phyloP scores from a whole-genome alignment of 2,888 invertebrate genomes.

The Drosophila nr. fundita region DNA sequence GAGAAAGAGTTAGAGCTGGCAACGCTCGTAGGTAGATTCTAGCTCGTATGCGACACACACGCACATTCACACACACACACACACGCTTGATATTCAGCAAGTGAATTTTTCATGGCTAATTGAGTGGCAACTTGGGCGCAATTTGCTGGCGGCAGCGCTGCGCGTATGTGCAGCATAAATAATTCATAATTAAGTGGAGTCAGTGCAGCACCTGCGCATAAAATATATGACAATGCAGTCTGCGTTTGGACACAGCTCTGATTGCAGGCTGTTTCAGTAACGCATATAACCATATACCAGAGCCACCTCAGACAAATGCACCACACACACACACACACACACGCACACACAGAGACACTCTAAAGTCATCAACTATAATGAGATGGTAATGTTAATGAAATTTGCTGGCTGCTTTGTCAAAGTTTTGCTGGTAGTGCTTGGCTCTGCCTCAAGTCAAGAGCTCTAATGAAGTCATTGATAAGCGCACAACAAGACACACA shows the following conservation, averaged over 20 bases:
- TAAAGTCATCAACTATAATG: constrained; percentile 73
- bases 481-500: constrained; percentile 50
- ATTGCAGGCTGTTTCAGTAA: constrained; percentile 10
- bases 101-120: constrained; percentile 76
- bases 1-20: background rate
- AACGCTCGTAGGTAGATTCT: background rate
- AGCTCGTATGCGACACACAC: background rate
- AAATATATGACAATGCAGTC: constrained; percentile 18
- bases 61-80: background rate
- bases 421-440: constrained; percentile 45
- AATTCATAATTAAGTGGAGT: constrained; percentile 69
- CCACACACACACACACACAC: constrained; percentile 10
- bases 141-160: constrained; percentile 49
- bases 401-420: constrained; percentile 66
- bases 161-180: constrained; percentile 55
- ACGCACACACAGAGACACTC: constrained; percentile 17
- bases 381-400: constrained; percentile 79
- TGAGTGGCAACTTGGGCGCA: constrained; percentile 78
- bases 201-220: constrained; percentile 46
- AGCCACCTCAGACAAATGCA: constrained; percentile 19
- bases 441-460: constrained; percentile 48
- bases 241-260: constrained; percentile 20
- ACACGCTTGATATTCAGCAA: constrained; percentile 36
- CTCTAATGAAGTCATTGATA: constrained; percentile 81
- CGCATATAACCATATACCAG: constrained; percentile 11